phyloP scores from a whole-genome alignment of 2,797 vertebrate genomes.

The Aplochiton taeniatus region DNA sequence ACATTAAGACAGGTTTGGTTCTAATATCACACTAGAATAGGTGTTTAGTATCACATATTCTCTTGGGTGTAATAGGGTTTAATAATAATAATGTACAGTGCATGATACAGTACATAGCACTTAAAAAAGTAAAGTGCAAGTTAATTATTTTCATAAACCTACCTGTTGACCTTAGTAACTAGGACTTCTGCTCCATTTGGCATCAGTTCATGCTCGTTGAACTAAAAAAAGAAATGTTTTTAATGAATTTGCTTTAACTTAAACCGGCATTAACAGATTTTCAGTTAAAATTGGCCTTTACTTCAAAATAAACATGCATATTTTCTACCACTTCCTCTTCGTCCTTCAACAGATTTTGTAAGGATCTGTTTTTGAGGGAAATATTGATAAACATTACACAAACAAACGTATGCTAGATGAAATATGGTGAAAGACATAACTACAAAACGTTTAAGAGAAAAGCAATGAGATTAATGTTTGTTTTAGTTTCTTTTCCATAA shows the following conservation, averaged over 20 bases:
- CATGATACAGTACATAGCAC: too few relatives aligned
- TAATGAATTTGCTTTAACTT: neutral
- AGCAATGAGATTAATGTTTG: neutral
- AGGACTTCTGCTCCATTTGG: conserved; percentile 62
- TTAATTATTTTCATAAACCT: neutral
- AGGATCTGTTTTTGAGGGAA: conserved; percentile 42
- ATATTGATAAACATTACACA: neutral
- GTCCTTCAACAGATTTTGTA: conserved; percentile 57
- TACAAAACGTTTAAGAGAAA: too few relatives aligned
- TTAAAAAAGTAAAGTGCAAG: too few relatives aligned
- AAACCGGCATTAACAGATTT: neutral
- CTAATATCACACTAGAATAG: neutral
- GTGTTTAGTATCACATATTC: neutral
- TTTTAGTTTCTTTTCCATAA: neutral
- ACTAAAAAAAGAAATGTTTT: conserved; percentile 14
- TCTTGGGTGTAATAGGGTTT: too few relatives aligned
- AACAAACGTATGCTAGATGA: neutral
- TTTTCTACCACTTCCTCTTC: conserved; percentile 50
- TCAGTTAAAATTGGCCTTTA: conserved; percentile 42
- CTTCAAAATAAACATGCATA: conserved; percentile 64
- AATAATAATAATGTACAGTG: too few relatives aligned
- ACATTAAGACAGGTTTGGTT: neutral
- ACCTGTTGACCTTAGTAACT: conserved; percentile 73
- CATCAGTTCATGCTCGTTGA: conserved; percentile 58
- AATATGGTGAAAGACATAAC: too few relatives aligned